A percentile compares a stretch with the other conserved stretches of the same genome.
Evolutionary conservation across 2,113 vertebrate genomes (phyloP).

Genomic region (Hymenochirus boettgeri): DNA sequence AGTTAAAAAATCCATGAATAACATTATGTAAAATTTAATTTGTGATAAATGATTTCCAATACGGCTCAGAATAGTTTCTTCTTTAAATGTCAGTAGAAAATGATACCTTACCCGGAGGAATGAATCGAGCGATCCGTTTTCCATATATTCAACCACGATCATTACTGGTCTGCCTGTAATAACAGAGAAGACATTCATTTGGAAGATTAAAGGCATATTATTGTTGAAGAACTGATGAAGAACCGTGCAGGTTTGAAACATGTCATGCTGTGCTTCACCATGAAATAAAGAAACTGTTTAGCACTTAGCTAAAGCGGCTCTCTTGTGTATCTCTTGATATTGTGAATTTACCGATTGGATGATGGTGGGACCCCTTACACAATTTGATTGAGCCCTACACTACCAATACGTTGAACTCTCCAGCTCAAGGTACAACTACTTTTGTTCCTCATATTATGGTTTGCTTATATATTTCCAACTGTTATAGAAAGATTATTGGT

Average conservation of each 20-base stretch:
- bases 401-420: too few relatives aligned
- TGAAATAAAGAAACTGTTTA: too few relatives aligned
- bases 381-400: too few relatives aligned
- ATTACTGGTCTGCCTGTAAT: constrained; percentile 89
- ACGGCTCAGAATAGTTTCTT: constrained; percentile 53
- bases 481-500: constrained; percentile 49
- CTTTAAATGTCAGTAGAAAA: constrained; percentile 62
- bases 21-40: constrained; percentile 62
- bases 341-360: too few relatives aligned
- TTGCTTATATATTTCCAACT: constrained; percentile 47
- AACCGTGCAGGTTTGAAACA: too few relatives aligned
- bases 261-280: too few relatives aligned
- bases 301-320: too few relatives aligned
- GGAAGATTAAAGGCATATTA: constrained; percentile 44
- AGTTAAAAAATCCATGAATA: constrained; percentile 57
- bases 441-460: too few relatives aligned
- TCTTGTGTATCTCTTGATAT: too few relatives aligned
- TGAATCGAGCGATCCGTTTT: constrained; percentile 92
- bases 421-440: too few relatives aligned
- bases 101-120: constrained; percentile 84
- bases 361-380: too few relatives aligned
- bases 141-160: constrained; percentile 97
- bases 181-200: constrained; percentile 56
- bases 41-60: constrained; percentile 61
- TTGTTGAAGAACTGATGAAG: too few relatives aligned